These are phyloP conservation scores for Omphaloscelis lunosa DNA, from an alignment of 2,888 invertebrate species.

Conservation along the genomic window DNA sequence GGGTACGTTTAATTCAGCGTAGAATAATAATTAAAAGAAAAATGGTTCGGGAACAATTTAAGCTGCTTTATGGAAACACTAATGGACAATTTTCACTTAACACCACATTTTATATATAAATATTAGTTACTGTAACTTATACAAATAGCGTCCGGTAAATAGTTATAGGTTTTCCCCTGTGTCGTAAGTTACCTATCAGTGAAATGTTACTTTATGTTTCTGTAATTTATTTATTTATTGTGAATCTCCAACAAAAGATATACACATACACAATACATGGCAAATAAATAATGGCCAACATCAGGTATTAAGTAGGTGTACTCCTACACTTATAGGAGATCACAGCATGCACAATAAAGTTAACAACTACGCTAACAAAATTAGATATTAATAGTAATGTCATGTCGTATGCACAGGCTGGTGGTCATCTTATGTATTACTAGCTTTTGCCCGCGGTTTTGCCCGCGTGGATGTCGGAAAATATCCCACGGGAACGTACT, in stretches of 20 bases:
- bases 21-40: neutral
- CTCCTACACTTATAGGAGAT: neutral
- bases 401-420: neutral
- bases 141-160: neutral
- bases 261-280: neutral
- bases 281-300: neutral
- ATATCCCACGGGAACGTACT: too few species aligned
- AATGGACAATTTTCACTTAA: neutral
- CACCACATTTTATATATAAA: neutral
- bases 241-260: too few species aligned
- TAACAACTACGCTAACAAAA: neutral
- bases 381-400: neutral
- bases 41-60: neutral
- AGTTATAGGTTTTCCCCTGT: neutral
- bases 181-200: neutral
- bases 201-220: neutral
- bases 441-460: too few species aligned
- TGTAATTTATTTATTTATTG: neutral
- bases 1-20: neutral
- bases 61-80: neutral
- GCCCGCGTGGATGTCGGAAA: too few species aligned
- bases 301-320: neutral
- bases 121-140: neutral
- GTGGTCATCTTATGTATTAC: neutral
- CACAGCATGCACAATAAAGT: neutral